These are phyloP conservation scores for Porites lobata DNA, from an alignment of 92 coral and sea anemone species.

Conservation along the genomic window DNA sequence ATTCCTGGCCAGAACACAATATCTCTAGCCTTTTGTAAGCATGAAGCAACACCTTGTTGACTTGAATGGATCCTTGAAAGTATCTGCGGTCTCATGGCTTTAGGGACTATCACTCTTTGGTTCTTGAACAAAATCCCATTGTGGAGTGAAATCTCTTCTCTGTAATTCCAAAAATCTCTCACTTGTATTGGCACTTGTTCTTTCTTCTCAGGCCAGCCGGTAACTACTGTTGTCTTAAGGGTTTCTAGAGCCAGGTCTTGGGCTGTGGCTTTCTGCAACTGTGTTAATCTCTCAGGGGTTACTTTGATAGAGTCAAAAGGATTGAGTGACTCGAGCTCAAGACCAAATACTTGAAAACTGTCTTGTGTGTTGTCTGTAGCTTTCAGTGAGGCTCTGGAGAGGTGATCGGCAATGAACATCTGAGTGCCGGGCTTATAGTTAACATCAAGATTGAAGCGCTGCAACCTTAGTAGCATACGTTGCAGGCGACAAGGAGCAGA, in stretches of 20 bases:
- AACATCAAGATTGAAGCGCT: too few species aligned
- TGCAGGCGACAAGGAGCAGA: too few species aligned
- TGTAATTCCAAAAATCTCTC: slow-evolving; percentile 49
- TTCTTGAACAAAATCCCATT: slow-evolving; percentile 62
- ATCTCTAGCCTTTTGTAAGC: slow-evolving; percentile 52
- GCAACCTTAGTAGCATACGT: too few species aligned
- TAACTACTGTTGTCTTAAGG: slow-evolving; percentile 37
- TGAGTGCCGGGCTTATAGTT: neutral
- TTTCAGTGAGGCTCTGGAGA: slow-evolving; percentile 42
- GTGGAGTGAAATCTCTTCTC: slow-evolving; percentile 61
- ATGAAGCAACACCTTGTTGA: slow-evolving; percentile 52
- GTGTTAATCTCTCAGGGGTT: slow-evolving; percentile 39
- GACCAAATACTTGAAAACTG: slow-evolving; percentile 51
- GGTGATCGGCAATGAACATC: slow-evolving; percentile 47
- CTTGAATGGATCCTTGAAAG: slow-evolving; percentile 46
- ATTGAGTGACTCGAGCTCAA: slow-evolving; percentile 45
- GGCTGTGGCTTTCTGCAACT: slow-evolving; percentile 43
- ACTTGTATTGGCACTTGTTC: slow-evolving; percentile 53
- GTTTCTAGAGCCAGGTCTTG: slow-evolving; percentile 48
- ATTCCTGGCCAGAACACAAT: slow-evolving; percentile 63
- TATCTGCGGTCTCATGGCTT: slow-evolving; percentile 16
- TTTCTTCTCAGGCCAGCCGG: slow-evolving; percentile 64
- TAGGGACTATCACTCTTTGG: slow-evolving; percentile 50
- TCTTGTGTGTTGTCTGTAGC: slow-evolving; percentile 10
- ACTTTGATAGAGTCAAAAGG: slow-evolving; percentile 34